A percentile compares a stretch with the other conserved stretches of the same genome.
These are phyloP conservation scores for Climacteris rufus DNA, from an alignment of 2,113 vertebrate genomes.

Conservation along the genomic window DNA sequence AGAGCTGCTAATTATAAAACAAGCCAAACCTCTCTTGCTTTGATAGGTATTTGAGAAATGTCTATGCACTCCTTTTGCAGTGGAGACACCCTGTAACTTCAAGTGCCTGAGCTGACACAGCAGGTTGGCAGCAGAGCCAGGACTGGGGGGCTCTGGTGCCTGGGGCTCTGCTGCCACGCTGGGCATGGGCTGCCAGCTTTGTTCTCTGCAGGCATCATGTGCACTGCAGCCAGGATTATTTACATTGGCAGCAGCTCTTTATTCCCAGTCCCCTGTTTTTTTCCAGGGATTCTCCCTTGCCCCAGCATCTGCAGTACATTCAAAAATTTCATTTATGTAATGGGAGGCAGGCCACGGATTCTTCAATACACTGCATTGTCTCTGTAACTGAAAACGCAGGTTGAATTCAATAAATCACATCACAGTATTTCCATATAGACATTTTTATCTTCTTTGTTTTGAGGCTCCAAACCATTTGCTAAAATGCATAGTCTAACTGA, in stretches of 20 bases:
- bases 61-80: rapidly evolving
- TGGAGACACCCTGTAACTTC: neutral
- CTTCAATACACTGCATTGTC: neutral
- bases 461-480: neutral
- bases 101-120: neutral
- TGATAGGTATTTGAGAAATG: neutral
- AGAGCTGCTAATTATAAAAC: neutral
- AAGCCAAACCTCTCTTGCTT: neutral
- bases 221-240: neutral
- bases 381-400: neutral
- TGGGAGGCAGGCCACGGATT: neutral
- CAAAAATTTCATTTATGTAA: neutral
- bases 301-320: neutral
- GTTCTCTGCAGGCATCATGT: too few relatives aligned
- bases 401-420: neutral
- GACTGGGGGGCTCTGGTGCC: neutral
- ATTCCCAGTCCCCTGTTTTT: neutral
- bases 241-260: neutral
- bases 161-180: rapidly evolving
- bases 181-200: neutral
- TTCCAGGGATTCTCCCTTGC: neutral
- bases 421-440: neutral
- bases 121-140: neutral
- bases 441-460: neutral
- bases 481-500: neutral